Evolutionary conservation across 2,113 vertebrate genomes (phyloP).

Genomic region (Eupsittula cactorum): DNA sequence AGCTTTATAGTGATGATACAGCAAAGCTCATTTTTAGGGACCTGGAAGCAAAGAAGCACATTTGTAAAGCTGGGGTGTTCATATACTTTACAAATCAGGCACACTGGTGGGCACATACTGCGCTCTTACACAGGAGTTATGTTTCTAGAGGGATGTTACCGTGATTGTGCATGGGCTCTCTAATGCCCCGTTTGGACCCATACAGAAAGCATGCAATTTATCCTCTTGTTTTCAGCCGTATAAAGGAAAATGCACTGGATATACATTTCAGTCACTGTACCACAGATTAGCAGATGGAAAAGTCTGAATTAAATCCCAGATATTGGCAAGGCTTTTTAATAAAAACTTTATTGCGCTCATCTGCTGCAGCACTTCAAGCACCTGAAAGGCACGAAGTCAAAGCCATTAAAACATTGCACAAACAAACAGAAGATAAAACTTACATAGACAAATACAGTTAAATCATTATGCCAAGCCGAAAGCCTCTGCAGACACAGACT

Average conservation of each 20-base stretch:
- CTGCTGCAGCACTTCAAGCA: not conserved
- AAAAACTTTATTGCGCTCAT: not conserved
- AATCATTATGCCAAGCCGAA: not conserved
- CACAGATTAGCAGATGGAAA: not conserved
- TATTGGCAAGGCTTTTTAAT: not conserved
- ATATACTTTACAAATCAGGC: not conserved
- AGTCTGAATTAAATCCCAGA: not conserved
- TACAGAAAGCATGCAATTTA: not conserved
- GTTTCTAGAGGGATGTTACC: not conserved
- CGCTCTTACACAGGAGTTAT: accelerated
- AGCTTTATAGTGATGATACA: not conserved
- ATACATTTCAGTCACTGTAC: not conserved
- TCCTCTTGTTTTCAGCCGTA: not conserved
- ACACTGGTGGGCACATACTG: not conserved
- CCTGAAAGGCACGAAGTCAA: conserved; percentile 11
- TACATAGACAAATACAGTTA: not conserved
- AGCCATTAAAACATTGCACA: not conserved
- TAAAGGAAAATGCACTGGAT: not conserved
- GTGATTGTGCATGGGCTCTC: accelerated
- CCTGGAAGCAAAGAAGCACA: not conserved
- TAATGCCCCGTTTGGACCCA: not conserved
- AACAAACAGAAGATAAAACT: not conserved
- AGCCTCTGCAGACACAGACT: not conserved
- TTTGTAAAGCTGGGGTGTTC: not conserved
- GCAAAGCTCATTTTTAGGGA: accelerated